phyloP scores from a whole-genome alignment of 2,888 invertebrate genomes.

The Scaptomyza caliginosa region DNA sequence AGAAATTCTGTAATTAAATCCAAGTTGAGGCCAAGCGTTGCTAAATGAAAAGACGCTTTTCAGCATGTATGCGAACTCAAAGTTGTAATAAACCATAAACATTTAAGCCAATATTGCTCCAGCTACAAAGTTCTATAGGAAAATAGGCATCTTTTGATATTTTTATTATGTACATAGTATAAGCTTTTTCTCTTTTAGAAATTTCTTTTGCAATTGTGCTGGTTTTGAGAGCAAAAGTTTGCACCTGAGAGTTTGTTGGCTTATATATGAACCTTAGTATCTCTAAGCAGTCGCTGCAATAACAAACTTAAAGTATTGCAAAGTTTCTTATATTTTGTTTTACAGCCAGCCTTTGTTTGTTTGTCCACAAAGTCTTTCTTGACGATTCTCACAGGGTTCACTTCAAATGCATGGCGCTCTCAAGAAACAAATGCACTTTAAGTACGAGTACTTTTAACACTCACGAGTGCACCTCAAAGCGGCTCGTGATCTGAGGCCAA shows the following conservation, averaged over 20 bases:
- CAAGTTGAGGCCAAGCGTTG: slow-evolving; percentile 24
- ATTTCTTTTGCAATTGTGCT: background rate
- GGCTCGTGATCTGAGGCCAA: slow-evolving; percentile 61
- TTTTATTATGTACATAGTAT: too few species aligned
- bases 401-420: slow-evolving; percentile 46
- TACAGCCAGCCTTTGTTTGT: slow-evolving; percentile 55
- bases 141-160: too few species aligned
- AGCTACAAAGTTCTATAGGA: too few species aligned
- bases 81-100: background rate
- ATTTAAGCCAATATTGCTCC: too few species aligned
- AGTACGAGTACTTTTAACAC: slow-evolving; percentile 64
- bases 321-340: slow-evolving; percentile 30
- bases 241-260: slow-evolving; percentile 6
- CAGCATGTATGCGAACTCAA: background rate
- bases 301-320: slow-evolving; percentile 37
- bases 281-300: slow-evolving; percentile 8
- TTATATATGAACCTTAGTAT: background rate
- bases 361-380: slow-evolving; percentile 45
- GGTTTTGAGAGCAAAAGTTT: background rate
- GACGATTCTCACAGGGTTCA: slow-evolving; percentile 35
- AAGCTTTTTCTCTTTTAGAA: too few species aligned
- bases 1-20: slow-evolving; percentile 44
- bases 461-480: slow-evolving; percentile 52
- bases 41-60: background rate
- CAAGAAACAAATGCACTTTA: slow-evolving; percentile 60